Evolutionary conservation across 2,797 vertebrate species (phyloP).

Genomic region (Scolopax rusticola): DNA sequence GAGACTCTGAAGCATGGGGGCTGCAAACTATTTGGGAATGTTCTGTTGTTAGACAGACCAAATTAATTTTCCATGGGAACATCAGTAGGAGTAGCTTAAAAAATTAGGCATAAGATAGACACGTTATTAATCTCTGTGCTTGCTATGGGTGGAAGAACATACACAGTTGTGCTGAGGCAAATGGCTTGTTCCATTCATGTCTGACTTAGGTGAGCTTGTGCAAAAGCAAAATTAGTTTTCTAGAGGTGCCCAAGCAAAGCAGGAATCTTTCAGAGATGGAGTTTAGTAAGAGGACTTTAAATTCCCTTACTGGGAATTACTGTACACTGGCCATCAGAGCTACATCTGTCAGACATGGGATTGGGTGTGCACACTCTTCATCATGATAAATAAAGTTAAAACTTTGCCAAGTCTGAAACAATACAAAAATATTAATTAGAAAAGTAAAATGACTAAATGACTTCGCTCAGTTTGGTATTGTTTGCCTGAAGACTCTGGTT

Average conservation of each 20-base stretch:
- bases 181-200: neutral
- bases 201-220: neutral
- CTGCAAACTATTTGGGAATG: neutral
- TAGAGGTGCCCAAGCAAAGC: neutral
- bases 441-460: neutral
- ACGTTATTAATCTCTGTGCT: accelerated
- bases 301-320: neutral
- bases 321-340: neutral
- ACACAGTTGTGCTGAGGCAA: neutral
- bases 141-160: neutral
- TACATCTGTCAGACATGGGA: neutral
- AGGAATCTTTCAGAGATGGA: neutral
- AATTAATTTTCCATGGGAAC: neutral
- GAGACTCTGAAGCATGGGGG: neutral
- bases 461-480: neutral
- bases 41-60: neutral
- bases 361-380: neutral
- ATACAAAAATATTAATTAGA: neutral
- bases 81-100: neutral
- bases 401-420: neutral
- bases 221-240: neutral
- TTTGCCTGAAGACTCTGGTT: neutral
- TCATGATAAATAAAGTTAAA: neutral
- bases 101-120: neutral
- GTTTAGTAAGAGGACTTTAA: neutral